Conservation (phyloP, 1,140 invertebrate species). For the Caerostris darwini region DNA sequence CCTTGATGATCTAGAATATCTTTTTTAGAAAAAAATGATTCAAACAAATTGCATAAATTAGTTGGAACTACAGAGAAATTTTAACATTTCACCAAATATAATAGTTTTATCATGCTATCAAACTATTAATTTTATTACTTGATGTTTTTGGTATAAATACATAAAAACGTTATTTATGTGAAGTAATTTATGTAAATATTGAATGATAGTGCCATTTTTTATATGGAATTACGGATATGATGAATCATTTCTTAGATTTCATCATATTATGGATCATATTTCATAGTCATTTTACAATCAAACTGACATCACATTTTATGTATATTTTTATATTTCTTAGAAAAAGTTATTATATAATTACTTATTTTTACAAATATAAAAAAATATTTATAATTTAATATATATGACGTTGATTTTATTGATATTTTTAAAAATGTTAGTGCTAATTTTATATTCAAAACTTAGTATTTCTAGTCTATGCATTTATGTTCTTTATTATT, state of each 20-base stretch:
- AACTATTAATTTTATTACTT: no score
- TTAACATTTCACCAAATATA: slow-evolving; percentile 5
- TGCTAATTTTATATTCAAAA: neutral
- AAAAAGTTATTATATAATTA: slow-evolving; percentile 22
- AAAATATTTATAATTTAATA: neutral
- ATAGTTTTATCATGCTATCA: no score
- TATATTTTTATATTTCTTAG: slow-evolving; percentile 68
- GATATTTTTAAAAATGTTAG: slow-evolving; percentile 15
- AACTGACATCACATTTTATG: slow-evolving; percentile 16
- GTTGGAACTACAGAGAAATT: slow-evolving; percentile 20
- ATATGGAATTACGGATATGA: slow-evolving; percentile 3
- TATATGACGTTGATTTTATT: neutral
- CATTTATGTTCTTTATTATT: slow-evolving; percentile 39
- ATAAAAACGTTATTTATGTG: neutral
- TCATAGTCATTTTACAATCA: neutral
- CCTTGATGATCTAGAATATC: no score
- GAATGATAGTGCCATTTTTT: neutral
- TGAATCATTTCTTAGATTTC: slow-evolving; percentile 25
- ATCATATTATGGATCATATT: slow-evolving; percentile 25
- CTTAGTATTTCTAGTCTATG: slow-evolving; percentile 11
- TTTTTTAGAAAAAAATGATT: neutral
- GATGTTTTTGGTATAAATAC: neutral
- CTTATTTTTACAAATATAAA: neutral
- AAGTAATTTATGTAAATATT: slow-evolving; percentile 60
- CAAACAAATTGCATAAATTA: neutral